Evolutionary conservation across 2,113 vertebrate species (phyloP).

Genomic region (Pterocles gutturalis): DNA sequence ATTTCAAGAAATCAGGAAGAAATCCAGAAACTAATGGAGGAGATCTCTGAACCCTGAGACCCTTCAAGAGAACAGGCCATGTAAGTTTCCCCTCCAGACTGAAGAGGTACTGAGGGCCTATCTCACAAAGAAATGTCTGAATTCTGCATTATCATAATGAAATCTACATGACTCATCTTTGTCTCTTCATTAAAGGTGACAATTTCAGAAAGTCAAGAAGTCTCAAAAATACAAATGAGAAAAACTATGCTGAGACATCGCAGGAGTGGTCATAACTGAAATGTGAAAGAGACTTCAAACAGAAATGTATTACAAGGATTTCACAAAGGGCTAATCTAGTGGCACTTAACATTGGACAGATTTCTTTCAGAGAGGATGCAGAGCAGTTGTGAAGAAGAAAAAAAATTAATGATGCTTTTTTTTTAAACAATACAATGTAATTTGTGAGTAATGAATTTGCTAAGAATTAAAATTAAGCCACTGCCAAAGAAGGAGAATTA

Average conservation of each 20-base stretch:
- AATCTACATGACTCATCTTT: neutral
- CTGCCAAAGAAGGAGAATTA: neutral
- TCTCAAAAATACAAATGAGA: neutral
- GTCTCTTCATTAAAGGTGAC: neutral
- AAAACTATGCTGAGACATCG: neutral
- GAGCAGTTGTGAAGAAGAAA: neutral
- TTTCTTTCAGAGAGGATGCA: neutral
- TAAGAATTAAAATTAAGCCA: neutral
- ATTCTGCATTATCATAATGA: neutral
- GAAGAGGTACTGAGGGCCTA: neutral
- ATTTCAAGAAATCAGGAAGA: neutral
- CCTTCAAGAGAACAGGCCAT: neutral
- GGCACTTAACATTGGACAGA: neutral
- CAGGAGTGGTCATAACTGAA: neutral
- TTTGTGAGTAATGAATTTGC: neutral
- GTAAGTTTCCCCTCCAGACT: neutral
- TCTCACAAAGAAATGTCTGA: rapidly evolving
- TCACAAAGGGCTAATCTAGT: neutral
- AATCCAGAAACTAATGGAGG: neutral
- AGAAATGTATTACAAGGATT: neutral
- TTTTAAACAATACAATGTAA: neutral
- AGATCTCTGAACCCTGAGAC: neutral
- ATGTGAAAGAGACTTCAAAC: neutral
- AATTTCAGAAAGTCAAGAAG: neutral
- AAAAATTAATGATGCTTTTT: neutral